Base-by-base conservation (phyloP, 2,113 vertebrate genomes). In the Machaerirhynchus nigripectus region DNA sequence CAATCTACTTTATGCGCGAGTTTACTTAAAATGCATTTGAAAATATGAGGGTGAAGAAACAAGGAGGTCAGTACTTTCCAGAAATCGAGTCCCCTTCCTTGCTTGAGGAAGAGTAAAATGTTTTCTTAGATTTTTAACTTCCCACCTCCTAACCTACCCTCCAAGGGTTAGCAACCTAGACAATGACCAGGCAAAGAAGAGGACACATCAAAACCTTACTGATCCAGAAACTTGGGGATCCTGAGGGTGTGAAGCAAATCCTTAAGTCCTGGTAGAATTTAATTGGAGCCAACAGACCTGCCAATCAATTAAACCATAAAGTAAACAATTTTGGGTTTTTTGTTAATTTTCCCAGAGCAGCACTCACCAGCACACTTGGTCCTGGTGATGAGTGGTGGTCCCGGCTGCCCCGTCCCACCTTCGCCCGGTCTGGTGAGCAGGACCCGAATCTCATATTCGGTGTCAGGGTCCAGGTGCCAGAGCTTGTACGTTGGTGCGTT, bases 381-480 rank as follows among this genome's bases (percentile, higher is more conserved):
- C 90, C 99, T 98, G 59, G 99, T 99, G 84, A 99, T 99, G 18
- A 99, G 98, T 0, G 99, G 98, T 4, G 99, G 99, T 40, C 99
- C 99, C 4, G 99, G 95, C 84, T 99, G 98, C 4, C 99, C 99
- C 0, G 99, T 99, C 11, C 99, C 99, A 8, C 99, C 99, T 97
- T 99, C 99, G 0, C 99, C 99, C 0, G 99, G 99, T 64, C 99
- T 97, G 14, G 99, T 99, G 12, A 99, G 98, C 30, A 99, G 96
- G 39, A 99, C 99, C 13, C 99, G 97, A 95, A 99, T 99, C 97
- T 99, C 99, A 5, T 99, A 99, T 60, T 99, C 99, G 0, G 99
- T 99, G 96, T 99, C 99, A 0, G 99, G 99, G 90, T 99, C 99
- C 83, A 99, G 98, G 94, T 99, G 99, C 99, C 99, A 99, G 24